Conservation (phyloP, 1,140 invertebrate genomes). For the Harpegnathos saltator region DNA sequence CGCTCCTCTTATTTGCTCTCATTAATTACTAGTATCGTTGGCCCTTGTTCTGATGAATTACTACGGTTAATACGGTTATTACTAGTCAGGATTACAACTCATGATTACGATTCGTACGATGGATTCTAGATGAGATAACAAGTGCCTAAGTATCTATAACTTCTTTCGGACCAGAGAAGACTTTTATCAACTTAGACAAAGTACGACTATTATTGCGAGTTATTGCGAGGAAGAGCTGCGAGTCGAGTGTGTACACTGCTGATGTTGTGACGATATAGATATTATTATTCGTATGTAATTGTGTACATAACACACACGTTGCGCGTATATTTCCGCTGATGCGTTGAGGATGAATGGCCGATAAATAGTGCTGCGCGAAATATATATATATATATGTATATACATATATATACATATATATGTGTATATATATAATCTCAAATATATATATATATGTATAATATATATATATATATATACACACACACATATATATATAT, state of each 20-base stretch:
- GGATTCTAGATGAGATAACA: constrained; percentile 84
- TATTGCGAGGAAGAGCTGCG: constrained; percentile 62
- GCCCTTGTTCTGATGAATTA: constrained; percentile 62
- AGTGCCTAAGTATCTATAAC: constrained; percentile 86
- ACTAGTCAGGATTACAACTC: constrained; percentile 66
- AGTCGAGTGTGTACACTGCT: constrained; percentile 62
- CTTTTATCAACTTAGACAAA: constrained; percentile 83
- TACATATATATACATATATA: constrained; percentile 8
- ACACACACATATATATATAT: constrained; percentile 6
- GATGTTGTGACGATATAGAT: constrained; percentile 69
- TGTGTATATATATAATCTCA: constrained; percentile 34
- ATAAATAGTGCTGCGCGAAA: constrained; percentile 59
- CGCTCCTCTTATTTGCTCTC: constrained; percentile 55
- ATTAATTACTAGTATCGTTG: constrained; percentile 55
- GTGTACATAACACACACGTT: constrained; percentile 65
- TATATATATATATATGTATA: constrained; percentile 49
- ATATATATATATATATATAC: constrained; percentile 48
- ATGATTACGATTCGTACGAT: constrained; percentile 74
- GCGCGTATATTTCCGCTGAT: constrained; percentile 50
- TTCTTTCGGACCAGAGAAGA: constrained; percentile 85
- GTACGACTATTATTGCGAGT: constrained; percentile 75
- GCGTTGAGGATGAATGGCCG: constrained; percentile 62
- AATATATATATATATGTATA: constrained; percentile 24
- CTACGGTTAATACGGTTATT: no score
- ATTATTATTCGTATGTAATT: constrained; percentile 68